Evolutionary conservation across 2,797 vertebrate genomes (phyloP), one percentile per base, ranked within the genome.

Genomic region (Xenops minutus): DNA sequence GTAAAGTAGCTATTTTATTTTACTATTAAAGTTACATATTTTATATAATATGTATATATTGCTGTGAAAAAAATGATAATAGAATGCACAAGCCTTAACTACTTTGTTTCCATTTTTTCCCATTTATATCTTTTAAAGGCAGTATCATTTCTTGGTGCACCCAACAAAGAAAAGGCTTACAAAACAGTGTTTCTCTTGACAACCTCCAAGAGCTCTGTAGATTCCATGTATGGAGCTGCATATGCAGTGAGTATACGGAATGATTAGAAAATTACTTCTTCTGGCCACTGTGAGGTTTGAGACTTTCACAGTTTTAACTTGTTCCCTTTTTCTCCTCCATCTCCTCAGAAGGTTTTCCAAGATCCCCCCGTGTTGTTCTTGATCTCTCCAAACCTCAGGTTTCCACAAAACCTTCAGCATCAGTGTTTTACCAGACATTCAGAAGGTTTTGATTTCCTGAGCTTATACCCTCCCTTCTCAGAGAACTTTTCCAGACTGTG

Each of bases 71-170:
- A 81, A 58, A 19, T 11, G 12, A 14, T 14, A 64, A 30, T 11
- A 27, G 18, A 76, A 64, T 34, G 26, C 10, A 54, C 0, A 0
- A 58, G 7, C 34, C 2, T 1, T 62, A 66, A 26, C 3, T 64
- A 30, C 22, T 72, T 61, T 79, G 13, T 56, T 87, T 9, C 32
- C 13, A 8, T 61, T 64, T 36, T 63, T 8, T 46, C 14, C 21
- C n/a, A 46, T 72, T 61, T 75, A 21, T 17, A 5, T 34, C 19
- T 73, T 83, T 85, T n/a, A 82, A 76, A 48, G 44, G 12, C 52
- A 58, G 32, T 18, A 54, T 30, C 2, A 41, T 82, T 84, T 89
- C 63, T 39, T 73, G 26, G n/a, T 73, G 63, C 80, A n/a, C 29
- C 20, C 24, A 26, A 10, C 21, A 82, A 62, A 51, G 51, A 62